Conservation (phyloP, 2,113 vertebrate species). For the Malurus alboscapulatus region DNA sequence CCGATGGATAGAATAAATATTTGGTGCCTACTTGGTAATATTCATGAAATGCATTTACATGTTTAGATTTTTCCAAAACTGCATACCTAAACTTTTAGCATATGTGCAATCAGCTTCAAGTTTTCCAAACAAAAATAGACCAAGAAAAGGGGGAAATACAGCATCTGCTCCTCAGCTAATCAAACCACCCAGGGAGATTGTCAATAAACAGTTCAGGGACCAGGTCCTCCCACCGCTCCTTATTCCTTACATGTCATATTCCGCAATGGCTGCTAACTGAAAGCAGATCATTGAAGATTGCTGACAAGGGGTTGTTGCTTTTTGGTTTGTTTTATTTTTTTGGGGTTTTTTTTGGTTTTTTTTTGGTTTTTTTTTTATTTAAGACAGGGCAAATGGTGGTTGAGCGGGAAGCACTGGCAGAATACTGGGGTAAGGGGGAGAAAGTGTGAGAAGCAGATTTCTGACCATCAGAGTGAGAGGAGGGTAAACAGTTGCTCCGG, state of each 20-base stretch:
- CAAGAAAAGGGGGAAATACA: background rate
- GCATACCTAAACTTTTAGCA: constrained; percentile 61
- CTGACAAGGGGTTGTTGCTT: background rate
- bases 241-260: background rate
- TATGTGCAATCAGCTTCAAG: constrained; percentile 59
- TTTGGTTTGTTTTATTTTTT: background rate
- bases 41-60: constrained; percentile 57
- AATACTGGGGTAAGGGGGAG: background rate
- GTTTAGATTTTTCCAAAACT: constrained; percentile 59
- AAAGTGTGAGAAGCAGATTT: background rate
- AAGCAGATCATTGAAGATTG: background rate
- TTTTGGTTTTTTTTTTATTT: no score
- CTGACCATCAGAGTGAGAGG: background rate
- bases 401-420: background rate
- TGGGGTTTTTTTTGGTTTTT: background rate
- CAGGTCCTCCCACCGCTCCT: background rate
- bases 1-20: constrained; percentile 56
- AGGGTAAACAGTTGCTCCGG: background rate
- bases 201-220: constrained; percentile 15
- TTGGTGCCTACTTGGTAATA: constrained; percentile 61
- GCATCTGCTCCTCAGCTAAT: constrained; percentile 58
- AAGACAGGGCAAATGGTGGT: background rate
- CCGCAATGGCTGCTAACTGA: background rate
- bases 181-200: constrained; percentile 51
- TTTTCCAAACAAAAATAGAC: constrained; percentile 53